phyloP scores from a whole-genome alignment of 2,113 vertebrate genomes.

The Solea solea region DNA sequence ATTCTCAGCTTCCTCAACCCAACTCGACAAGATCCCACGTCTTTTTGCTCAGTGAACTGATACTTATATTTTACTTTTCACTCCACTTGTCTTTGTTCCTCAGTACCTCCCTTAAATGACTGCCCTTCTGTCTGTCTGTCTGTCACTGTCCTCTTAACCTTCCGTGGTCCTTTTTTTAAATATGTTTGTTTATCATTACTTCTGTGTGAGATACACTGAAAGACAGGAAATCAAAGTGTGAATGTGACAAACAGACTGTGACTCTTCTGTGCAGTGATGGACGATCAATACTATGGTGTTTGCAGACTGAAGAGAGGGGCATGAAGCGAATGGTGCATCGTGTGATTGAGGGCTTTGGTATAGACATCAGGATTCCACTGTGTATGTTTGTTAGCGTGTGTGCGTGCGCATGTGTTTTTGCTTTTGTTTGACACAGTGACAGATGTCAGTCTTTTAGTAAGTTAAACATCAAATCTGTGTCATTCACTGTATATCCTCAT shows the following conservation, averaged over 20 bases:
- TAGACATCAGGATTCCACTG: slow-evolving; percentile 40
- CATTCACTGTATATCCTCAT: slow-evolving; percentile 82
- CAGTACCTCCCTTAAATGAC: neutral
- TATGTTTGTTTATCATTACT: slow-evolving; percentile 57
- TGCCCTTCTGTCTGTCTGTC: slow-evolving; percentile 35
- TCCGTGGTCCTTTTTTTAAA: slow-evolving; percentile 62
- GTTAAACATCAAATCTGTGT: slow-evolving; percentile 86
- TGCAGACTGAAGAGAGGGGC: slow-evolving; percentile 11
- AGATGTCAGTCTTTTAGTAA: slow-evolving; percentile 82
- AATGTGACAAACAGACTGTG: slow-evolving; percentile 72
- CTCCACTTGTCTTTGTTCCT: slow-evolving; percentile 63
- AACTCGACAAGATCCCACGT: slow-evolving; percentile 86
- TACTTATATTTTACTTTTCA: slow-evolving; percentile 26
- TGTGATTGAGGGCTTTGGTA: slow-evolving; percentile 46
- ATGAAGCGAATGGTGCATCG: slow-evolving; percentile 14
- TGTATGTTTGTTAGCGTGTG: slow-evolving; percentile 66
- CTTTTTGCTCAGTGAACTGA: slow-evolving; percentile 82
- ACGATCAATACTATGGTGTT: neutral
- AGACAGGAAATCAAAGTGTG: slow-evolving; percentile 78
- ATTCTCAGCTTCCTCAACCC: slow-evolving; percentile 76
- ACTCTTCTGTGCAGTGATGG: slow-evolving; percentile 32
- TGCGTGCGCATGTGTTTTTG: slow-evolving; percentile 69
- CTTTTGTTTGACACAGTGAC: slow-evolving; percentile 77
- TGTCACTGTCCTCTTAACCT: slow-evolving; percentile 45
- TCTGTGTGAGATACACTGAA: slow-evolving; percentile 67